Evolutionary conservation across 2,888 invertebrate species (phyloP), one percentile per base, ranked within the genome.

Genomic region (Branchellion lobata): DNA sequence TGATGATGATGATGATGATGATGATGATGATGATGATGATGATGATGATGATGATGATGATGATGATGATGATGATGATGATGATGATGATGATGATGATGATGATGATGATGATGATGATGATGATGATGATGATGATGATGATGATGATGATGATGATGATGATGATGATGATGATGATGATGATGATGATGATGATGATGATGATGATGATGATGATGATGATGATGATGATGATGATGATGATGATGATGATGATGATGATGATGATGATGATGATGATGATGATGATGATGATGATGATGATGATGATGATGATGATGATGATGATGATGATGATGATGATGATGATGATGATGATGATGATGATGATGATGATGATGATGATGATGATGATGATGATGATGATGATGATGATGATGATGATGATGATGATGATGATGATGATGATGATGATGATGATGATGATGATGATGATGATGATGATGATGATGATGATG

Each of bases 31-130:
- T n/a, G 40, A 73, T n/a, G 73, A 73, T 73, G 73, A 73, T 34
- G 73, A 73, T n/a, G 73, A 73, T 73, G 73, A 73, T 73, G 73
- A 73, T 73, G 73, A 73, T 73, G 73, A 31, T n/a, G 40, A 73
- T n/a, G 73, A 73, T 73, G 73, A 73, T 34, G 73, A 73, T n/a
- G 73, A 73, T 73, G 73, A 73, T 73, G 73, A 73, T 73, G 73
- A 73, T 73, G 73, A 31, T n/a, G 40, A 73, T n/a, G 73, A 73
- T 73, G 73, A 73, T 34, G 73, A 73, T n/a, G 73, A 73, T 73
- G 73, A 73, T 73, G 73, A 73, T 73, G 73, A 73, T 73, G 73
- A 31, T n/a, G 40, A 73, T n/a, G 73, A 73, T 73, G 73, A 73
- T 34, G 73, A 73, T n/a, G 73, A 73, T 73, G 73, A 73, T 73